Base-by-base conservation (phyloP, 2,888 invertebrate species). In the Plebejus anna region DNA sequence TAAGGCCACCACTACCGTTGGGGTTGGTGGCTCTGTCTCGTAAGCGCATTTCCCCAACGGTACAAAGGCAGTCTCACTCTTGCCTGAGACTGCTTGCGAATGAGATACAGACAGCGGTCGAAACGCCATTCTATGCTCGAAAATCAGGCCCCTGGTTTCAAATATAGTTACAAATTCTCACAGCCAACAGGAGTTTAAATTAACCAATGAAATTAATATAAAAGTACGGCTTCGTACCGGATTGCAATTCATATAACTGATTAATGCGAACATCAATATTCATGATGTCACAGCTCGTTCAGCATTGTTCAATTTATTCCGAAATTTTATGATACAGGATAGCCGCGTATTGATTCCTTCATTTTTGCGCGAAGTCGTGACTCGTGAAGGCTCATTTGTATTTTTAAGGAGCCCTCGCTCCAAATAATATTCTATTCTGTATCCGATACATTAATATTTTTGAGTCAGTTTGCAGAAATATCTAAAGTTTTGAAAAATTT, bases 131-230 rank as follows among this genome's bases (percentile, higher is more conserved):
- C 11, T 13, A 51, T 4, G 51, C 13, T 55, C 4, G 16, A 4
- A 55, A 55, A 55, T 55, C 1, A 16, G 13, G 11, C 4, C 55
- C 16, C 51, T 13, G 47, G 9, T 51, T 11, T 28, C 72, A 51
- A 51, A 72, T n/a, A 38, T 70, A n/a, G 36, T 70, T 70, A 70
- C 70, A 22, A 71, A 71, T 71, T 71, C 71, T 42, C 38, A 42
- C 9, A 42, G 71, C 71, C 9, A 71, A 22, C 71, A 42, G n/a
- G 9, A 22, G 71, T 42, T 71, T n/a, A 66, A 71, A 71, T 71
- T 22, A n/a, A 71, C 9, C 71, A 42, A 71, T 71, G n/a, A 71
- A 71, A 71, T 71, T 71, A 71, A 71, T 71, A 71, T 71, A 71
- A 71, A 70, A 71, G 42, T 66, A 66, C 71, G 36, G 42, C 42